These are phyloP conservation scores for Halcyon senegalensis DNA, from an alignment of 2,113 vertebrate genomes.

Conservation along the genomic window DNA sequence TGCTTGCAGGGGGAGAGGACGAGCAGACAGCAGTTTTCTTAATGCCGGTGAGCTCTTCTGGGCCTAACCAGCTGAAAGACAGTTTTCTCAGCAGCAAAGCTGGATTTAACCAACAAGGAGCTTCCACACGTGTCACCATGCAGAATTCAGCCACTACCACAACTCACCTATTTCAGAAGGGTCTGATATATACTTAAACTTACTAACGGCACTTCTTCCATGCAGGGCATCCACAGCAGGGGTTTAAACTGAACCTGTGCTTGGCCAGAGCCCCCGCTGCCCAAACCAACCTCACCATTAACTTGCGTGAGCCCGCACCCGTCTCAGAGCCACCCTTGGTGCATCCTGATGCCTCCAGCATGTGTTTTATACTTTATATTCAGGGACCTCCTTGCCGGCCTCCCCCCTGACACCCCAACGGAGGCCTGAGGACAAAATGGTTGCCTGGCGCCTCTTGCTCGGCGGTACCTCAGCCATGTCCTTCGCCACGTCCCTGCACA, in stretches of 20 bases:
- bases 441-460: rapidly evolving
- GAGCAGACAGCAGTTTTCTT: neutral
- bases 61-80: neutral
- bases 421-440: neutral
- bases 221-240: neutral
- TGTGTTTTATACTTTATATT: rapidly evolving
- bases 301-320: rapidly evolving
- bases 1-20: neutral
- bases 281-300: neutral
- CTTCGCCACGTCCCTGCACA: conserved; percentile 84
- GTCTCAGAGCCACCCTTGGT: rapidly evolving
- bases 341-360: neutral
- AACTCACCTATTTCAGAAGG: neutral
- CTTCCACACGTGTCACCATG: rapidly evolving
- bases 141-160: neutral
- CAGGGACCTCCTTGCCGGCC: rapidly evolving
- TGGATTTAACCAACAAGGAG: neutral
- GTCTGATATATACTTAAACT: neutral
- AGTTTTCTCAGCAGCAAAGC: neutral
- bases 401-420: neutral
- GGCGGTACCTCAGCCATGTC: conserved; percentile 84
- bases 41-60: neutral
- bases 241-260: neutral
- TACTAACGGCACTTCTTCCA: neutral
- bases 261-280: neutral